phyloP scores from a whole-genome alignment of 2,888 invertebrate genomes.

The Aleiodes alternator region DNA sequence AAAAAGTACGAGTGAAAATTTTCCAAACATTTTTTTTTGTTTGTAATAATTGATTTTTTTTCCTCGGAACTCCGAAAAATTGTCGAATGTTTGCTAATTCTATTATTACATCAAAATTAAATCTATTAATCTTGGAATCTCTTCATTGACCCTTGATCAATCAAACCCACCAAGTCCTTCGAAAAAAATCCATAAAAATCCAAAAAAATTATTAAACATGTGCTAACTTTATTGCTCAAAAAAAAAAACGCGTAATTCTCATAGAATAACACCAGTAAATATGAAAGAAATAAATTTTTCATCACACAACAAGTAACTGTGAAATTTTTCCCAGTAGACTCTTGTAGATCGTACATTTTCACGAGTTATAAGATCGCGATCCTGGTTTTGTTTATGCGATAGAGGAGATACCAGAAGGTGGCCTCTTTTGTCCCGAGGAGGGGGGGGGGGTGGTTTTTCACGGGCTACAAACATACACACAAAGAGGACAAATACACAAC shows the following conservation, averaged over 20 bases:
- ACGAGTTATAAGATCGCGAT: slow-evolving; percentile 66
- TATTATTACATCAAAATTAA: too few relatives aligned
- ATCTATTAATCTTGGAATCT: too few relatives aligned
- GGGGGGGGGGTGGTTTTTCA: slow-evolving; percentile 59
- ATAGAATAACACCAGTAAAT: neutral
- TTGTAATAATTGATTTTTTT: too few relatives aligned
- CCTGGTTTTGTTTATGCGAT: slow-evolving; percentile 68
- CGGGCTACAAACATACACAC: slow-evolving; percentile 38
- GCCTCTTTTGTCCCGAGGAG: slow-evolving; percentile 63
- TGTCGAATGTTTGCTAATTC: too few relatives aligned
- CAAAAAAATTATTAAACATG: too few relatives aligned
- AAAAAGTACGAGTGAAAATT: too few relatives aligned
- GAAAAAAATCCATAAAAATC: too few relatives aligned
- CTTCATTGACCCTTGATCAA: too few relatives aligned
- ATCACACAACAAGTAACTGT: slow-evolving; percentile 30
- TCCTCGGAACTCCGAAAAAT: too few relatives aligned
- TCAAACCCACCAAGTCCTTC: too few relatives aligned
- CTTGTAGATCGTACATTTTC: slow-evolving; percentile 54
- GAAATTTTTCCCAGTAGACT: slow-evolving; percentile 40
- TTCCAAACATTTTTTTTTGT: too few relatives aligned
- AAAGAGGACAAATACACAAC: slow-evolving; percentile 26
- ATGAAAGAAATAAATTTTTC: neutral
- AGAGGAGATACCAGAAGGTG: slow-evolving; percentile 60
- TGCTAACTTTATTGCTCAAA: neutral
- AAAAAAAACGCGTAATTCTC: neutral